A percentile compares a stretch with the other conserved stretches of the same genome.
Evolutionary conservation across 2,797 vertebrate species (phyloP).

Genomic region (Bucorvus abyssinicus): DNA sequence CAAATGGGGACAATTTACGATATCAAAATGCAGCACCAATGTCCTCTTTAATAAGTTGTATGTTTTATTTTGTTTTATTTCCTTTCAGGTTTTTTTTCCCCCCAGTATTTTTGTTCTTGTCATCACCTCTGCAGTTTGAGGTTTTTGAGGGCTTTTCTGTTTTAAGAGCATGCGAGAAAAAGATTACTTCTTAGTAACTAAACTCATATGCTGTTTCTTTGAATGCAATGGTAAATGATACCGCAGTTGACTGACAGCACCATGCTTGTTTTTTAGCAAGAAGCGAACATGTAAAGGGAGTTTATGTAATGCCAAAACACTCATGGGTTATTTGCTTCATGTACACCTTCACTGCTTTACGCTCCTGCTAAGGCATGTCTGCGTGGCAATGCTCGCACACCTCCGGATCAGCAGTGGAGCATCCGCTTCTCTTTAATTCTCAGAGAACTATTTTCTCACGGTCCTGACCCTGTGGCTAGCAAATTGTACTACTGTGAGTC

Average conservation of each 20-base stretch:
- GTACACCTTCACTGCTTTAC: background rate
- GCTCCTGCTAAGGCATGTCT: background rate
- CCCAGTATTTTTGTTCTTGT: conserved; percentile 1
- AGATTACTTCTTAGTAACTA: background rate
- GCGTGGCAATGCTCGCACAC: background rate
- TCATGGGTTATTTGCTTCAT: accelerated
- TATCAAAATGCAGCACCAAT: conserved; percentile 26
- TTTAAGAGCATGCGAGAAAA: background rate
- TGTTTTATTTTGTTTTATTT: conserved; percentile 21
- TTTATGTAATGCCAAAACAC: background rate
- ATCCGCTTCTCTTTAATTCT: accelerated
- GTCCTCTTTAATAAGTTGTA: conserved; percentile 52
- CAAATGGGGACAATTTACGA: conserved; percentile 58
- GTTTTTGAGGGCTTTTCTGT: background rate
- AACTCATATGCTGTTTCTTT: background rate
- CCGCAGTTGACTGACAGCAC: background rate
- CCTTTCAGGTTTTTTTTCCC: background rate
- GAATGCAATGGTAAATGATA: background rate
- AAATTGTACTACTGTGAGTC: background rate
- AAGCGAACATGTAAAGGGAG: background rate
- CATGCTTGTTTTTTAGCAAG: background rate
- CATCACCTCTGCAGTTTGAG: background rate
- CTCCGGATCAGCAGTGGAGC: background rate
- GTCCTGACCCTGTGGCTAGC: background rate
- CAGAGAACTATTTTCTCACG: background rate